Base-by-base conservation (phyloP, 2,888 invertebrate genomes). In the Athrips mouffetella region DNA sequence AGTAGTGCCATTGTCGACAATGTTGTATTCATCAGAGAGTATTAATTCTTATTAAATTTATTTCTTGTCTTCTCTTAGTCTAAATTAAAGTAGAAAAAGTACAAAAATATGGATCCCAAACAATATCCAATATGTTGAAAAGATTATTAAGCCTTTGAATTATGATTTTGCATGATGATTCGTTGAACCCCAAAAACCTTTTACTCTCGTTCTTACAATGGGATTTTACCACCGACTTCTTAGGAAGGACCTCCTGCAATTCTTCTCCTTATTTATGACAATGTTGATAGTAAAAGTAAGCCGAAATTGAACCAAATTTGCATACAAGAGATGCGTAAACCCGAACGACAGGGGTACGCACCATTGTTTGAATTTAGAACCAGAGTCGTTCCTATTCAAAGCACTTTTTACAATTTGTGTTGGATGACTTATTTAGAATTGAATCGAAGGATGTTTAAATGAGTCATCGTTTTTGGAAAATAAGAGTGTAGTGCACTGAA, bases 301-400 rank as follows among this genome's bases (percentile, higher is more conserved):
- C 61, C 59, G 62, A 76, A 77, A 73, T 72, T 71, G 69, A 61
- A 68, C 64, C 59, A 57, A 67, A 80, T 81, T 80, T 79, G 73
- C 79, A 80, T 79, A 77, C 71, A 78, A 80, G 72, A 70, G 73
- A 70, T 66, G 64, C 65, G 60, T 58, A 63, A 65, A 65, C 56
- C 52, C 52, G 51, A 45, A 51, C 47, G 44, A 37, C 29, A 52
- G 51, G 53, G 53, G 52, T 55, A 56, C 49, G 49, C 41, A 47
- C 46, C 46, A 54, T 57, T 57, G 51, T 60, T 57, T 58, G 51
- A 54, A 56, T 58, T 62, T 62, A 62, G 52, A 59, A 57, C 51
- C 47, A 1, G 4, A 49, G 47, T 62, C 18, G 56, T 66, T 71
- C 63, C 59, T 57, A 65, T 66, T 70, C 61, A 61, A 50, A 51